Base-by-base conservation (phyloP, 1,140 invertebrate genomes). In the Tetranychus urticae region DNA sequence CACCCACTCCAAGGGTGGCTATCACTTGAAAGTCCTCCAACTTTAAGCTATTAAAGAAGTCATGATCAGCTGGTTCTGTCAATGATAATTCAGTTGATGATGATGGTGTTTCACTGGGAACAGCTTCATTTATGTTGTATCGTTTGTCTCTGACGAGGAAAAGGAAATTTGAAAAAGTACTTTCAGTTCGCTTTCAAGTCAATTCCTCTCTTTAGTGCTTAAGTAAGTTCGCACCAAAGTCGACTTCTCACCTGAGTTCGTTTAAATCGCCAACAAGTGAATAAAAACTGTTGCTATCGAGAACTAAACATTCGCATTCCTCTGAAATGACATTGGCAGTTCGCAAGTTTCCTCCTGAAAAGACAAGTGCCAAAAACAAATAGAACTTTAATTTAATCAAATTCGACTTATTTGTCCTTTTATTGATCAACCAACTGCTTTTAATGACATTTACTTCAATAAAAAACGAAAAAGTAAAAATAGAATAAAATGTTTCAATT, bases 1-100 rank as follows among this genome's bases (percentile, higher is more conserved):
- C 93, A 47, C 93, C 91, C 1, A 91, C 81, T 12, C 91, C 91
- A 62, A 97, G 75, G 0, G 88, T 94, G 3, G 82, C 80, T 39
- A 88, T 75, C n/a, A 81, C 79, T 66, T 84, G 80, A 35, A 98
- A 75, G 73, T 99, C 89, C 48, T 82, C 80, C 7, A 98, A 76
- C 67, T 84, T 79, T 1, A 96, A 77, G 52, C 36, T 35, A 35
- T 36, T 36, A 23, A 36, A 56, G 39, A 42, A 6, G 39, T 6
- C 10, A 10, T 42, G 10, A 42, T 5, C 5, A 42, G 5, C 39
- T 42, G 39, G 39, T 42, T 5, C 5, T 0, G 39, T 6, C 10
- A 42, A 42, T 42, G 39, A 52, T 14, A 14, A 52, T 52, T 52
- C 31, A 46, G 10, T 45, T 13, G 39, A 34, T 59, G n/a, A 46